Conservation (phyloP, 1,140 invertebrate species). For the Drosophila pectinifera region DNA sequence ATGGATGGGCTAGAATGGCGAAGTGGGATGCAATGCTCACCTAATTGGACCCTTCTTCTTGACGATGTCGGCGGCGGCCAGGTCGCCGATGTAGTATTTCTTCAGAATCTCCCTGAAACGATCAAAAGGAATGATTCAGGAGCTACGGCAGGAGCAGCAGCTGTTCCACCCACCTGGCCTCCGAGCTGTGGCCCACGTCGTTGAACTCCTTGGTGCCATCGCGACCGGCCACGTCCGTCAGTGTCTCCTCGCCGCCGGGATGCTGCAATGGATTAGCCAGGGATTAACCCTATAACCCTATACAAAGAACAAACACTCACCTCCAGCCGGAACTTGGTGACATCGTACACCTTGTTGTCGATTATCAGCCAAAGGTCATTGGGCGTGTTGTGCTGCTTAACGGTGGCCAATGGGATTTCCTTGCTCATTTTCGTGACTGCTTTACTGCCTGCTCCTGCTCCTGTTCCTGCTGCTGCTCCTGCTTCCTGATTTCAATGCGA, state of each 20-base stretch:
- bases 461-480: constrained; percentile 12
- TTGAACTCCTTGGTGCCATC: constrained; percentile 93
- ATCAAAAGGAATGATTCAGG: background rate
- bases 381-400: constrained; percentile 86
- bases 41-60: constrained; percentile 57
- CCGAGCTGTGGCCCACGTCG: constrained; percentile 94
- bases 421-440: constrained; percentile 33
- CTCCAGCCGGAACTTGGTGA: constrained; percentile 88
- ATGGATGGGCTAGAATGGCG: too few species aligned
- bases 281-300: background rate
- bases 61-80: constrained; percentile 81
- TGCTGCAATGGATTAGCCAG: constrained; percentile 86
- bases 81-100: constrained; percentile 93
- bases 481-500: background rate
- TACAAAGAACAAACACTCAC: constrained; percentile 79
- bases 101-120: constrained; percentile 91
- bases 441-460: constrained; percentile 3
- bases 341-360: constrained; percentile 88
- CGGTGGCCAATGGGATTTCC: constrained; percentile 86
- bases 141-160: background rate
- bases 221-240: constrained; percentile 91
- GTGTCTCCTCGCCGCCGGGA: constrained; percentile 93
- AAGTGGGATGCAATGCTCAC: constrained; percentile 34
- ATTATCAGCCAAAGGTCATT: constrained; percentile 88
- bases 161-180: constrained; percentile 88